phyloP scores from a whole-genome alignment of 1,140 invertebrate species.

The Trachymyrmex septentrionalis region DNA sequence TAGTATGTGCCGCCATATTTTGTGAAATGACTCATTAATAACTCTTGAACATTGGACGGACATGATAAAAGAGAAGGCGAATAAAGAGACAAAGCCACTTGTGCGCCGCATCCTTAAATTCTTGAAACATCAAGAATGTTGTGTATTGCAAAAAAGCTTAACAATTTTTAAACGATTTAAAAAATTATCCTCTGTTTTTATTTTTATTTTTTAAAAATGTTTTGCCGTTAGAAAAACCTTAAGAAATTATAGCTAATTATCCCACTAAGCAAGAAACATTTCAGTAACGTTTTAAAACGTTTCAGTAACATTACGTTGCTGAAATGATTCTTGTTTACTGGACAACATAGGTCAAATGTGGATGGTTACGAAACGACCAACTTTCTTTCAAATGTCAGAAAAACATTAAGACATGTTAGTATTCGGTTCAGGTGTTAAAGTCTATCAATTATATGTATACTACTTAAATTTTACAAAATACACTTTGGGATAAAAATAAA shows the following conservation, averaged over 20 bases:
- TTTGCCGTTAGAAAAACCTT: not conserved
- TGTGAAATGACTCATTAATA: constrained; percentile 12
- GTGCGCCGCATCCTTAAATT: not conserved
- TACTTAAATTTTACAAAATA: too few relatives aligned
- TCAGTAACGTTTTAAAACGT: too few relatives aligned
- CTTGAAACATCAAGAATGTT: not conserved
- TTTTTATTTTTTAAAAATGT: not conserved
- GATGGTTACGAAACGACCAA: not conserved
- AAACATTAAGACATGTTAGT: not conserved
- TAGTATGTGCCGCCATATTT: not conserved
- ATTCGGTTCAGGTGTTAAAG: too few relatives aligned
- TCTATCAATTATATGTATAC: too few relatives aligned
- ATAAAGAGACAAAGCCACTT: not conserved
- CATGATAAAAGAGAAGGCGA: not conserved
- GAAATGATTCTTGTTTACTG: too few relatives aligned
- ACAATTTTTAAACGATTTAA: not conserved
- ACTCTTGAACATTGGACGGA: not conserved
- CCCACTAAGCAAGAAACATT: too few relatives aligned
- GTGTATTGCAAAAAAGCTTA: not conserved
- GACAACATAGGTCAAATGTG: too few relatives aligned
- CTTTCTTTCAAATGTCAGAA: not conserved
- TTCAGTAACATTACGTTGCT: too few relatives aligned
- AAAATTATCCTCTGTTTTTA: not conserved
- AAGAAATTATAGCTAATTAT: not conserved
- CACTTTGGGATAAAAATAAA: too few relatives aligned